Percentiles rank a stretch among this genome's conserved stretches.
These are phyloP conservation scores for Mesodorylaimus sp. DNA, from an alignment of 2,888 invertebrate genomes.

Conservation along the genomic window DNA sequence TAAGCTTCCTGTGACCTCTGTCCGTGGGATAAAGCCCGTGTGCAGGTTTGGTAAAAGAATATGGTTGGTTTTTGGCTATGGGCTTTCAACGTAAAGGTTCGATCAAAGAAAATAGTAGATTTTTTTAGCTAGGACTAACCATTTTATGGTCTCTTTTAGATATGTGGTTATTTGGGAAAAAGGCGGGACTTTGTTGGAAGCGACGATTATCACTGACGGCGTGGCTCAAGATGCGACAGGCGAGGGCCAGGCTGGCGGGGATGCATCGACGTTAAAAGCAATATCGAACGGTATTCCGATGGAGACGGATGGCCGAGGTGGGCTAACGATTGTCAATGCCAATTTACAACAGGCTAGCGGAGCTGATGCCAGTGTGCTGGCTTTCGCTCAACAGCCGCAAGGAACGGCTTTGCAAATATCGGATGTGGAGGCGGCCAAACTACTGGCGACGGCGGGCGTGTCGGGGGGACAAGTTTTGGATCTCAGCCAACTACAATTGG, in stretches of 20 bases:
- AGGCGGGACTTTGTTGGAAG: constrained; percentile 8
- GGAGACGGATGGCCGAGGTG: not conserved
- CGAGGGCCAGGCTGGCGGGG: constrained; percentile 19
- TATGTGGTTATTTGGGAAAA: constrained; percentile 9
- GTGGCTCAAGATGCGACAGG: constrained; percentile 12
- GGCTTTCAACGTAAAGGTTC: too few relatives aligned
- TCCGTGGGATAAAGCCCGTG: too few relatives aligned
- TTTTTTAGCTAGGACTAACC: too few relatives aligned
- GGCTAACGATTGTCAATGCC: not conserved
- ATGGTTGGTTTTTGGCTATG: too few relatives aligned
- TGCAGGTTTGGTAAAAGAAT: too few relatives aligned
- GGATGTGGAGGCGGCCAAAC: not conserved
- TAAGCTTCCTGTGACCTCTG: too few relatives aligned
- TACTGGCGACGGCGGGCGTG: not conserved
- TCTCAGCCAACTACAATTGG: not conserved
- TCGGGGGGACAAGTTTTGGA: not conserved
- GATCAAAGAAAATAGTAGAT: too few relatives aligned
- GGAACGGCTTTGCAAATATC: not conserved
- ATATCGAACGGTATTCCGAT: too few relatives aligned
- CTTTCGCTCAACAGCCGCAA: not conserved
- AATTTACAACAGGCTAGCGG: not conserved
- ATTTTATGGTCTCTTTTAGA: not conserved
- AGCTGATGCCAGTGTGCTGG: too few relatives aligned
- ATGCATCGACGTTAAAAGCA: too few relatives aligned
- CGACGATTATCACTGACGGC: constrained; percentile 11